These are phyloP conservation scores for Condylostylus longicornis DNA, from an alignment of 1,140 invertebrate genomes.

Conservation along the genomic window DNA sequence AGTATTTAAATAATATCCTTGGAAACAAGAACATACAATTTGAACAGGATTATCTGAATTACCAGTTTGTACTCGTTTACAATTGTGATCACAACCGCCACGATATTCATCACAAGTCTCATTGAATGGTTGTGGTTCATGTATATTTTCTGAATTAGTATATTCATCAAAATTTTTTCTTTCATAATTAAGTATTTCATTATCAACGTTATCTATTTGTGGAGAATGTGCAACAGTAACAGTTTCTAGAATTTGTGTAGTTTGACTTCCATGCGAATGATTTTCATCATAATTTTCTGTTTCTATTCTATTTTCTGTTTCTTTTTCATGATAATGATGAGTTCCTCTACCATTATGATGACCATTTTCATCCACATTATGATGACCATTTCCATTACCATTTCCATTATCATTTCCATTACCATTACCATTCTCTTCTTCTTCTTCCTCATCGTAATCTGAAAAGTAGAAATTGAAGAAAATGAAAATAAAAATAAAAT, in stretches of 20 bases:
- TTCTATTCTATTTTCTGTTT: too few species aligned
- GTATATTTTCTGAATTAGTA: too few species aligned
- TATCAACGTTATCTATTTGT: not conserved
- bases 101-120: slow-evolving; percentile 19
- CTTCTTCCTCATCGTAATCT: slow-evolving; percentile 3
- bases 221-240: not conserved
- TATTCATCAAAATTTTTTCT: too few species aligned
- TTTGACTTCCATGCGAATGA: not conserved
- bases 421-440: slow-evolving; percentile 9
- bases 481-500: too few species aligned
- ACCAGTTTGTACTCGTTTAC: slow-evolving; percentile 20
- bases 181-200: too few species aligned
- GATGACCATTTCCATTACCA: not conserved
- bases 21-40: slow-evolving; percentile 20
- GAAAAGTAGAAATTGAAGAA: too few species aligned
- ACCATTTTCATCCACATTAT: not conserved
- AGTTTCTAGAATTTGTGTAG: not conserved
- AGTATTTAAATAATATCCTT: slow-evolving; percentile 22
- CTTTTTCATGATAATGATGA: too few species aligned
- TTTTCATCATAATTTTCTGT: not conserved
- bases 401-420: slow-evolving; percentile 3
- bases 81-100: slow-evolving; percentile 29
- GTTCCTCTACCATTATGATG: not conserved
- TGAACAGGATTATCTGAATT: slow-evolving; percentile 23
- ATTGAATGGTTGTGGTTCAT: slow-evolving; percentile 17